These are phyloP conservation scores for Aphrocallistes beatrix DNA, from an alignment of 37 sponge, comb jelly and placozoan genomes.

Conservation along the genomic window DNA sequence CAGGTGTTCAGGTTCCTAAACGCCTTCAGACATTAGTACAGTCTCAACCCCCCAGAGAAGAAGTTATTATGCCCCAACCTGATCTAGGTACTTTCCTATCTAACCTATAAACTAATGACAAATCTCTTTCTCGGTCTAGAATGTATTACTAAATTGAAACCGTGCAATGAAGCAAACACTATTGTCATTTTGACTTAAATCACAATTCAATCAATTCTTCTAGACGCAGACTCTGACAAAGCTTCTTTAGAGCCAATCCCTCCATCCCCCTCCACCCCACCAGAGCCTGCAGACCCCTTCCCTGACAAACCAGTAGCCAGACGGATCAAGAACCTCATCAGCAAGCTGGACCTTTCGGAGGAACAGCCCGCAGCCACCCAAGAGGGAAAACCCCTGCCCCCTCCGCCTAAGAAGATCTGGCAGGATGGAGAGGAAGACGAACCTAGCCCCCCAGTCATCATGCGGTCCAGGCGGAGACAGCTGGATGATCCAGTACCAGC, in stretches of 20 bases:
- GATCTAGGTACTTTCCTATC: too few species aligned
- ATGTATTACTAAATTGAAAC: too few species aligned
- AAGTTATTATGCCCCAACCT: too few species aligned
- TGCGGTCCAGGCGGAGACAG: background rate
- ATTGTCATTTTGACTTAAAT: too few species aligned
- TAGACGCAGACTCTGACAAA: background rate
- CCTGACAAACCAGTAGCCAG: conserved; percentile 2
- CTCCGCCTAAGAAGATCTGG: background rate
- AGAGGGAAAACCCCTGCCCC: background rate
- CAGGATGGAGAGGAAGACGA: background rate
- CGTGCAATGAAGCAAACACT: too few species aligned
- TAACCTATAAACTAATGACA: too few species aligned
- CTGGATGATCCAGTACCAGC: background rate
- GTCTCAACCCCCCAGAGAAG: too few species aligned
- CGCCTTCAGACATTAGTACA: too few species aligned
- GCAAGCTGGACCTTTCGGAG: background rate
- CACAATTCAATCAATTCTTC: too few species aligned
- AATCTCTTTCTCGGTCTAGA: too few species aligned
- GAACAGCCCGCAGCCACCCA: background rate
- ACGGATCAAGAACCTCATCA: background rate
- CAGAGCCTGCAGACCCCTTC: background rate
- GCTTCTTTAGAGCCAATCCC: background rate
- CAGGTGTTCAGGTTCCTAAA: background rate
- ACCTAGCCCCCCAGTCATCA: background rate
- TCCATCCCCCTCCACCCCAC: background rate